Evolutionary conservation across 2,797 vertebrate species (phyloP), one percentile per base, ranked within the genome.

Genomic region (Rallus crepitans): DNA sequence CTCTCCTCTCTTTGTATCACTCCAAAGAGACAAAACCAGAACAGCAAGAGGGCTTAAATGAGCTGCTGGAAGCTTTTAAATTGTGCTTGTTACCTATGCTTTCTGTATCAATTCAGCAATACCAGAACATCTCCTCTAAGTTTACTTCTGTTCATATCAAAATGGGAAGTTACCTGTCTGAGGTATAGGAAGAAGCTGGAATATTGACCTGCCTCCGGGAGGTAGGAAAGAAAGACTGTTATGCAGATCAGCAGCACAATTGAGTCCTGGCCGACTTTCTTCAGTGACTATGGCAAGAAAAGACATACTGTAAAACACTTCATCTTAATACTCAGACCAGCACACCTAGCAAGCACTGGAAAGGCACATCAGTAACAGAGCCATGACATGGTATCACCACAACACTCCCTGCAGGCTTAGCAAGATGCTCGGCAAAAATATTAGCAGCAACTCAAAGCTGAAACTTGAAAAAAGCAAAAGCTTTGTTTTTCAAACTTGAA

Each of bases 161-260:
- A 82, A 56, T 0, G 2, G 60, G 28, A 1, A 5, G 3, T 97
- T 97, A 99, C 99, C 98, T 99, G 99, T 97, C 98, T 98, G 97
- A 99, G 98, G 97, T 99, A 99, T 63, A 99, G 97, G 96, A 99
- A 99, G 97, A 99, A 99, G 98, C 99, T 99, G 95, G 99, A 99
- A 94, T 98, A 99, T 92, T 99, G 99, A 77, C 99, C 99, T 35
- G 99, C 99, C 97, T 99, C 99, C 0, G 99, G 99, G 73, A 99
- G 98, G 97, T 98, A 98, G 77, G 99, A 99, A 47, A 99, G 98
- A 95, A 99, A 99, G 91, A 99, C 99, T 31, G 99, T 99, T 73
- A 99, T 99, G 96, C 99, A 99, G 98, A 99, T 99, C 5, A 99
- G 98, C 96, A 99, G 98, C 97, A 99, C 98, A 13, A 99, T 97